phyloP scores from a whole-genome alignment of 2,888 invertebrate genomes.

The Ecliptopera silaceata region DNA sequence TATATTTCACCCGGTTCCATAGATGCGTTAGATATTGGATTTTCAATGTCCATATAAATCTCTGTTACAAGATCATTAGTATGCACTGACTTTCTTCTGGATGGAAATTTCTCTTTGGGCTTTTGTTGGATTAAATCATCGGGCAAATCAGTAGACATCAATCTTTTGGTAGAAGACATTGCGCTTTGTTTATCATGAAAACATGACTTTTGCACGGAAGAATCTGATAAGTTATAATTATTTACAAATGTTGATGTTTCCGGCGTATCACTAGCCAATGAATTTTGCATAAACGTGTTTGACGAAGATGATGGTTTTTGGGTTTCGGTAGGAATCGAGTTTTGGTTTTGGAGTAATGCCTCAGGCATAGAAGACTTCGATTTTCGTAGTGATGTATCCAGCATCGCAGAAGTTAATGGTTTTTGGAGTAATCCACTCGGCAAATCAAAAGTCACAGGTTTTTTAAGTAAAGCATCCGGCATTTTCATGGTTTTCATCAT shows the following conservation, averaged over 20 bases:
- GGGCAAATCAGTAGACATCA: constrained; percentile 11
- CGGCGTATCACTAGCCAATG: constrained; percentile 17
- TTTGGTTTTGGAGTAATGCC: not conserved
- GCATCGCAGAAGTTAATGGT: not conserved
- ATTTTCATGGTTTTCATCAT: constrained; percentile 40
- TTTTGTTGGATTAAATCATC: constrained; percentile 3
- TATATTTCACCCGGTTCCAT: constrained; percentile 54
- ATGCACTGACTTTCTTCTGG: constrained; percentile 2
- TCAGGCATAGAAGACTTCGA: not conserved
- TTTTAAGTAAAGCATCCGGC: constrained; percentile 51
- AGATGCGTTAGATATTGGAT: constrained; percentile 44
- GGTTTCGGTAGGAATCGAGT: not conserved
- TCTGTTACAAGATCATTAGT: constrained; percentile 39
- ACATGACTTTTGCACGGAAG: not conserved
- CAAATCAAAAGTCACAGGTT: constrained; percentile 12
- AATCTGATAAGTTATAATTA: not conserved
- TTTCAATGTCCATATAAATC: constrained; percentile 53
- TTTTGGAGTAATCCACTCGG: constrained; percentile 7
- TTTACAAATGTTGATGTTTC: not conserved
- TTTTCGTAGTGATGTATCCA: not conserved
- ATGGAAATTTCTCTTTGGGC: not conserved
- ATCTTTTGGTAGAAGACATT: not conserved
- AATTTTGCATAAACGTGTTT: not conserved
- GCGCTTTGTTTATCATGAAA: not conserved
- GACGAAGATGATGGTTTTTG: not conserved